Evolutionary conservation across 37 sponge, comb jelly and placozoan genomes (phyloP).

Genomic region (Spongilla lacustris): DNA sequence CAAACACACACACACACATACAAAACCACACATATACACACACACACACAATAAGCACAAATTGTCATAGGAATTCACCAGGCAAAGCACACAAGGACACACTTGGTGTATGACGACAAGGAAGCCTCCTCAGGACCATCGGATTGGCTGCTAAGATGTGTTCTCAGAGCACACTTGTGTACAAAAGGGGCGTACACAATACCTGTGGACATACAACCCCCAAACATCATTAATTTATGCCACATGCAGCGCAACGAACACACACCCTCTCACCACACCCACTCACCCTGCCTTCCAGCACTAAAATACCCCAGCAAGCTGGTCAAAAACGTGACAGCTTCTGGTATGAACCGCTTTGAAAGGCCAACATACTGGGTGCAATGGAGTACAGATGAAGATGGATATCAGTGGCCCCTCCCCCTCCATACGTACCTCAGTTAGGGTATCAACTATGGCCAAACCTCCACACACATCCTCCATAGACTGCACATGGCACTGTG

Average conservation of each 20-base stretch:
- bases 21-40: no score
- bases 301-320: slow-evolving; percentile 25
- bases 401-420: not conserved
- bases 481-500: slow-evolving; percentile 28
- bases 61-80: no score
- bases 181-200: not conserved
- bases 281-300: not conserved
- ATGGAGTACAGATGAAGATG: not conserved
- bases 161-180: not conserved
- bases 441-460: slow-evolving; percentile 25
- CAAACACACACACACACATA: not conserved
- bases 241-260: not conserved
- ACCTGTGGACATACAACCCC: not conserved
- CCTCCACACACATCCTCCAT: slow-evolving; percentile 27
- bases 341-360: slow-evolving; percentile 77
- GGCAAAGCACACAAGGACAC: not conserved
- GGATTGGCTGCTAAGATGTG: not conserved
- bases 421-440: slow-evolving; percentile 43
- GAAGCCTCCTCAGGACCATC: not conserved
- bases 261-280: no score
- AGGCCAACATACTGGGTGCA: slow-evolving; percentile 47
- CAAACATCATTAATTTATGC: no score
- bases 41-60: no score
- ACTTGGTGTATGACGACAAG: no score
- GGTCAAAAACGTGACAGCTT: slow-evolving; percentile 64